phyloP scores from a whole-genome alignment of 2,888 invertebrate species.

The Monoplex corrugatus region DNA sequence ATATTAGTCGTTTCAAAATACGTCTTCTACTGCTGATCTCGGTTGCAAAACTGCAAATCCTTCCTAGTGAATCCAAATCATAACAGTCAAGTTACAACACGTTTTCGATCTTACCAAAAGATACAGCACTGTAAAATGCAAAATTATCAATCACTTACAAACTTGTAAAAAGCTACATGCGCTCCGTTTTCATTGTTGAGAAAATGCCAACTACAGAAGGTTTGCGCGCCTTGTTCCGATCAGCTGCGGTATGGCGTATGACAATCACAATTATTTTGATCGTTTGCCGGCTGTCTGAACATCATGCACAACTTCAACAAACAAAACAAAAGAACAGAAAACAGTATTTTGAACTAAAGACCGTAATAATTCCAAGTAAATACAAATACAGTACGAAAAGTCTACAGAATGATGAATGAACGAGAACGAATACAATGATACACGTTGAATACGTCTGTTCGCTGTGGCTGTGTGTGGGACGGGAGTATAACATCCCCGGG shows the following conservation, averaged over 20 bases:
- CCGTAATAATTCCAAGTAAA: background rate
- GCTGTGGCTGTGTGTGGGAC: conserved; percentile 45
- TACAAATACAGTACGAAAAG: background rate
- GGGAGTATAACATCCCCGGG: conserved; percentile 43
- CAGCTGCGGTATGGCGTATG: conserved; percentile 36
- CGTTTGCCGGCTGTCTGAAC: conserved; percentile 29
- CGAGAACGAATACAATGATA: background rate
- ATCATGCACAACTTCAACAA: no score
- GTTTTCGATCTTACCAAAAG: no score
- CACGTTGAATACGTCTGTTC: background rate
- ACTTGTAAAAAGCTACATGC: no score
- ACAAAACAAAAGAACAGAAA: background rate
- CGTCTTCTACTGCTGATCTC: no score
- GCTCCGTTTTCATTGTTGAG: no score
- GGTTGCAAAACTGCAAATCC: no score
- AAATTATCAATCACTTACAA: no score
- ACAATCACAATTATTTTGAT: background rate
- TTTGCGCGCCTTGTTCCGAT: conserved; percentile 35
- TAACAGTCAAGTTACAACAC: no score
- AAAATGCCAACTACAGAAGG: no score
- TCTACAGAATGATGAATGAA: background rate
- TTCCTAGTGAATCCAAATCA: no score
- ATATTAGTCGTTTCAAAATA: no score
- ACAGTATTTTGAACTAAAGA: background rate
- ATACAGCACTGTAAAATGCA: no score